Evolutionary conservation across 2,797 vertebrate species (phyloP).

Genomic region (Potorous gilbertii): DNA sequence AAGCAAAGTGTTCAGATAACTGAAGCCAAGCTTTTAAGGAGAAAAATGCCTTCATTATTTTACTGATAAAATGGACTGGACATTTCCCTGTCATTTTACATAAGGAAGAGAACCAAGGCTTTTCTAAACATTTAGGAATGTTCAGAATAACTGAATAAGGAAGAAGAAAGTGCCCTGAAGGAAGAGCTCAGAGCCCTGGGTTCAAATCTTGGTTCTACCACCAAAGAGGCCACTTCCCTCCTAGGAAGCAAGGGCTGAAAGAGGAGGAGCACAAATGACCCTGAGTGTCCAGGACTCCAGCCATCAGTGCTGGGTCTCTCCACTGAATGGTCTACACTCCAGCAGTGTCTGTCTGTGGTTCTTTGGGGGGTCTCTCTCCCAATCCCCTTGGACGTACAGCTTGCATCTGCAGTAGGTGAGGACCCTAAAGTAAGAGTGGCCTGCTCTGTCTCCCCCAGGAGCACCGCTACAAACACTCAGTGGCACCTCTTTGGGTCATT

Average conservation of each 20-base stretch:
- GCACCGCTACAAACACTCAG: too few species aligned
- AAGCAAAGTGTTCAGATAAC: neutral
- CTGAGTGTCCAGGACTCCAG: too few species aligned
- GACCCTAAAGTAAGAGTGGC: neutral
- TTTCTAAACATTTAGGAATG: neutral
- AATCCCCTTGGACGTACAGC: neutral
- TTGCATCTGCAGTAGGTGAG: neutral
- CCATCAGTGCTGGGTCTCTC: neutral
- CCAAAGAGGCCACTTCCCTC: slow-evolving; percentile 10
- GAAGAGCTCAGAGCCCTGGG: neutral
- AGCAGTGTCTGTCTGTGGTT: neutral
- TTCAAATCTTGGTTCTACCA: slow-evolving; percentile 41
- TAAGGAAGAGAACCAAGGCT: neutral
- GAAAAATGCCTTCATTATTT: neutral
- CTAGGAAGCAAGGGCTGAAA: neutral
- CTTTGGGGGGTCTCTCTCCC: neutral
- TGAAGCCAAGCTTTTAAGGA: neutral
- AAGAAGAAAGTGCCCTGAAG: neutral
- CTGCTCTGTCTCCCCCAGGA: neutral
- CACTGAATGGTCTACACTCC: too few species aligned
- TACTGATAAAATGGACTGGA: neutral
- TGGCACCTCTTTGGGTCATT: too few species aligned
- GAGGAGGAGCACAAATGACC: neutral
- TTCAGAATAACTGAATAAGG: too few species aligned
- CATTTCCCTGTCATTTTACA: neutral